These are phyloP conservation scores for Cyclophora punctaria DNA, from an alignment of 2,888 invertebrate genomes.

Conservation along the genomic window DNA sequence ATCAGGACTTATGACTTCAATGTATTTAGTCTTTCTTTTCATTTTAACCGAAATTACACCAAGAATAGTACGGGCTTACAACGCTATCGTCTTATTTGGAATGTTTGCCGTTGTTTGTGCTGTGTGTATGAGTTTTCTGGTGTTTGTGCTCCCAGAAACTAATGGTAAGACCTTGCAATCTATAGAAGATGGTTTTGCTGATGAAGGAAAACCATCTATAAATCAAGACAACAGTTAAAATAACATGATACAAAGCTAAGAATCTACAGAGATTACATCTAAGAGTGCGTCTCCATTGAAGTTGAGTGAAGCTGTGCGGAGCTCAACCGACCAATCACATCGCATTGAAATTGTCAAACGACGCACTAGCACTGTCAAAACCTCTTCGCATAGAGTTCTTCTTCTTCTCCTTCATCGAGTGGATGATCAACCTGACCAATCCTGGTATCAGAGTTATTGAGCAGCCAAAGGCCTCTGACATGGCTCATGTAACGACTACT, in stretches of 20 bases:
- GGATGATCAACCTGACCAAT: too few species aligned
- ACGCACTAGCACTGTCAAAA: too few species aligned
- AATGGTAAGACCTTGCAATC: conserved; percentile 75
- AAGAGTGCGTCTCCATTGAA: too few species aligned
- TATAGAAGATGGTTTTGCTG: conserved; percentile 36
- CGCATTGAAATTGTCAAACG: too few species aligned
- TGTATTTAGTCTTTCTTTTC: conserved; percentile 3
- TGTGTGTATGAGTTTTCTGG: conserved; percentile 7
- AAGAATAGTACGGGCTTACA: background rate
- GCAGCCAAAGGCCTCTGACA: too few species aligned
- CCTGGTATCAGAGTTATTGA: too few species aligned
- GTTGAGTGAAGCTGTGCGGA: too few species aligned
- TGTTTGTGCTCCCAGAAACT: conserved; percentile 30
- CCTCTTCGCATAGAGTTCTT: too few species aligned
- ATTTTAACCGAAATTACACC: conserved; percentile 4
- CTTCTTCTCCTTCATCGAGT: too few species aligned
- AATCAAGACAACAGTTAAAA: background rate
- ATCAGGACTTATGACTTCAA: conserved; percentile 16
- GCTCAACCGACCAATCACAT: too few species aligned
- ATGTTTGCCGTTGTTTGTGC: conserved; percentile 1
- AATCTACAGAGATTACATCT: too few species aligned
- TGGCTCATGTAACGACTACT: too few species aligned
- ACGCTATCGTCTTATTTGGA: conserved; percentile 1
- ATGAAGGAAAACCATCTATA: background rate
- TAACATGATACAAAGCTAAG: background rate